These are phyloP conservation scores for Spatulosminthurus flaviceps DNA, from an alignment of 2,888 invertebrate genomes.

Conservation along the genomic window DNA sequence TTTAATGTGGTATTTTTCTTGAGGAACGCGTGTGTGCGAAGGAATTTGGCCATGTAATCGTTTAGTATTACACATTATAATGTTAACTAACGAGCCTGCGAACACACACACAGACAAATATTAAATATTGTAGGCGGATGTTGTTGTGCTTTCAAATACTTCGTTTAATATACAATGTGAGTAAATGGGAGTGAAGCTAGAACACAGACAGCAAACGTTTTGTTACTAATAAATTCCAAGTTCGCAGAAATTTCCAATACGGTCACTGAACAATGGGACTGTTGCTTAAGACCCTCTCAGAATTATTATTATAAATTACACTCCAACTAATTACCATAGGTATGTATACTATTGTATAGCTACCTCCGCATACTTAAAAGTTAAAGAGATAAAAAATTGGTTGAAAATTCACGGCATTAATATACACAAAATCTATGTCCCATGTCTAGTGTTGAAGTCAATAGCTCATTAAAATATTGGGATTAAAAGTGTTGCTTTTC, in stretches of 20 bases:
- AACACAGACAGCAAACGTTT: conserved; percentile 16
- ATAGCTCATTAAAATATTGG: not conserved
- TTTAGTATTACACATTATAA: not conserved
- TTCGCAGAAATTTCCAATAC: conserved; percentile 7
- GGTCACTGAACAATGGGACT: not conserved
- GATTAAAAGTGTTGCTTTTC: not conserved
- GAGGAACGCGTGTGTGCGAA: not conserved
- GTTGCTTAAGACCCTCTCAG: not conserved
- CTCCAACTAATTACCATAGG: not conserved
- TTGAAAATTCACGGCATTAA: too few species aligned
- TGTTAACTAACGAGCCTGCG: not conserved
- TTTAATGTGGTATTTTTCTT: not conserved
- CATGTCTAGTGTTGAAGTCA: too few species aligned
- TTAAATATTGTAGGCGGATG: conserved; percentile 1
- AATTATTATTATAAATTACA: not conserved
- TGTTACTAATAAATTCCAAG: not conserved
- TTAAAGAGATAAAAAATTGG: too few species aligned
- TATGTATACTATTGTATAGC: too few species aligned
- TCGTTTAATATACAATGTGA: not conserved
- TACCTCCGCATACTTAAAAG: too few species aligned
- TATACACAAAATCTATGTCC: too few species aligned
- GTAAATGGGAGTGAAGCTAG: too few species aligned
- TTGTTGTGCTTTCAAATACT: too few species aligned
- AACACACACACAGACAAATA: not conserved
- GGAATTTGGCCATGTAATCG: not conserved